These are phyloP conservation scores for Acromyrmex heyeri DNA, from an alignment of 1,140 invertebrate genomes.

Conservation along the genomic window DNA sequence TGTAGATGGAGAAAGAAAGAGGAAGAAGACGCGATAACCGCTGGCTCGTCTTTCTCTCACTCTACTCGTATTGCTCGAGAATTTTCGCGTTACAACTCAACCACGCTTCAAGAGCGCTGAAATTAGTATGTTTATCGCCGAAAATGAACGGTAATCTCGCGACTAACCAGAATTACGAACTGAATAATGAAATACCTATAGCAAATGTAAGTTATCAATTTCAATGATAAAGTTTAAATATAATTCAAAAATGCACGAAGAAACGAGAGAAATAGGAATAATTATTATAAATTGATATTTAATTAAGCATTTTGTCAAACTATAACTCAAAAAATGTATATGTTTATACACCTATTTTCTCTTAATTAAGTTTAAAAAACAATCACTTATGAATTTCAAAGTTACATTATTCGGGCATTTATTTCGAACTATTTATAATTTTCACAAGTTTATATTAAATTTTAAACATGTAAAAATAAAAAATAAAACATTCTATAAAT, in stretches of 20 bases:
- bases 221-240: neutral
- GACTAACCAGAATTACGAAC: constrained; percentile 13
- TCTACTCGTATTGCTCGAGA: constrained; percentile 68
- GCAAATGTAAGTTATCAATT: neutral
- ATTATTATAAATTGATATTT: constrained; percentile 22
- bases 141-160: constrained; percentile 34
- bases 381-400: constrained; percentile 8
- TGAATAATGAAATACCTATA: constrained; percentile 21
- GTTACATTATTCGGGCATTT: neutral
- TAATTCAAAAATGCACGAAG: neutral
- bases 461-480: neutral
- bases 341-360: neutral
- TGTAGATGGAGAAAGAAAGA: constrained; percentile 65
- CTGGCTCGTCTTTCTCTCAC: constrained; percentile 11
- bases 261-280: neutral
- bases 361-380: neutral
- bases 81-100: constrained; percentile 71
- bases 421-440: constrained; percentile 6
- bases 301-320: constrained; percentile 11
- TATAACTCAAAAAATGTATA: neutral
- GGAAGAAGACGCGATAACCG: constrained; percentile 39
- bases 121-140: constrained; percentile 6
- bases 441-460: neutral
- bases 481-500: neutral
- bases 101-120: constrained; percentile 19